phyloP scores from a whole-genome alignment of 2,797 vertebrate species.

The Oryzias dopingdopingensis region DNA sequence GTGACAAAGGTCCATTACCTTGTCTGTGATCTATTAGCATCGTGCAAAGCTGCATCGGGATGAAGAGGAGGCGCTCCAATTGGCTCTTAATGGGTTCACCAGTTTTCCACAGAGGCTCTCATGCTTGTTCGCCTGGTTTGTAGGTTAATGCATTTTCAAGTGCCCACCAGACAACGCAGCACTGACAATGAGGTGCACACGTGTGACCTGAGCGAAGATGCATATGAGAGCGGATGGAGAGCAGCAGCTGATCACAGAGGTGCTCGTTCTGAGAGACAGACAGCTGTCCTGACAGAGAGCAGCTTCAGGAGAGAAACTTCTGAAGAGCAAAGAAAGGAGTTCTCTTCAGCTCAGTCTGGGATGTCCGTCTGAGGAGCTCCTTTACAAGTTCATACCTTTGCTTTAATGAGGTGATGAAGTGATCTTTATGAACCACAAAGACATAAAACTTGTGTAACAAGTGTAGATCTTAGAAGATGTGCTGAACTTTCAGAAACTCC shows the following conservation, averaged over 20 bases:
- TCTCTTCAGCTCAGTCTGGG: no score
- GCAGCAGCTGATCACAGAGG: conserved; percentile 24
- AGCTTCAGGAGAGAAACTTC: no score
- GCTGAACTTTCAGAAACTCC: no score
- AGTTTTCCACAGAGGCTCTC: conserved; percentile 79
- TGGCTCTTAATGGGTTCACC: conserved; percentile 82
- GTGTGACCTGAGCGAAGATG: conserved; percentile 33
- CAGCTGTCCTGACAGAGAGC: no score
- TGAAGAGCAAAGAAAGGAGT: no score
- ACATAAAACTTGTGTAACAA: no score
- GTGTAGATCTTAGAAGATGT: no score
- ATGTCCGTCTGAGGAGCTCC: no score
- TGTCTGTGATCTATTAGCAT: conserved; percentile 97
- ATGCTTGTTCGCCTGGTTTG: conserved; percentile 69
- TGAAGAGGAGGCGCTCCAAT: conserved; percentile 84
- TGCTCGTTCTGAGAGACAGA: neutral
- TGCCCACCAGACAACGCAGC: conserved; percentile 70
- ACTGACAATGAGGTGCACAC: conserved; percentile 61
- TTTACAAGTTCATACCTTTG: no score
- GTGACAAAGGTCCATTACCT: conserved; percentile 98
- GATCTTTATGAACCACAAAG: no score
- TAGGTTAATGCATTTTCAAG: conserved; percentile 77
- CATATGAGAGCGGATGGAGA: conserved; percentile 29
- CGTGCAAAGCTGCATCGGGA: conserved; percentile 95
- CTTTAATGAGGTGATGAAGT: no score